A percentile compares a stretch with the other conserved stretches of the same genome.
These are phyloP conservation scores for Maconellicoccus hirsutus DNA, from an alignment of 1,140 invertebrate species.

Conservation along the genomic window DNA sequence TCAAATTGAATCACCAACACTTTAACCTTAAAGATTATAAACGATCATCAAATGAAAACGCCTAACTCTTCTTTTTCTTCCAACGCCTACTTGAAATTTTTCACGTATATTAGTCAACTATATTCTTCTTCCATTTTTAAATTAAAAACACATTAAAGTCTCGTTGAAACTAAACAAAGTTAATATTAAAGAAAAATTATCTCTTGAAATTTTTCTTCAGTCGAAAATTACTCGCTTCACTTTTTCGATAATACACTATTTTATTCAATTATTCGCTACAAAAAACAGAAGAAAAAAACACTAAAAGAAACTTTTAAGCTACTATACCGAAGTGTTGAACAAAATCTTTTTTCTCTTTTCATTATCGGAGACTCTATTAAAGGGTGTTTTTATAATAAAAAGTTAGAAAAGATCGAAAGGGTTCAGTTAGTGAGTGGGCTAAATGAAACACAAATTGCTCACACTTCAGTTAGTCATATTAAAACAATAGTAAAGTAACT, in stretches of 20 bases:
- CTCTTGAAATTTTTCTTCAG: not conserved
- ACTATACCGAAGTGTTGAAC: not conserved
- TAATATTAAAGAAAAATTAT: not conserved
- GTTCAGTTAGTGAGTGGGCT: constrained; percentile 1
- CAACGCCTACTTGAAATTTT: too few species aligned
- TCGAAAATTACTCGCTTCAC: not conserved
- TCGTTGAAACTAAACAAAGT: not conserved
- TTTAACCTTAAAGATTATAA: too few species aligned
- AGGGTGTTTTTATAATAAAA: constrained; percentile 14
- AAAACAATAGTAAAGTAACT: constrained; percentile 21
- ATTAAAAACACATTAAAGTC: not conserved
- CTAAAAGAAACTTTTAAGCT: constrained; percentile 15
- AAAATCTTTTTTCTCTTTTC: not conserved
- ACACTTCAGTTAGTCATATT: constrained; percentile 14
- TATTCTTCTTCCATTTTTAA: too few species aligned
- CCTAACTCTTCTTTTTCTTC: too few species aligned
- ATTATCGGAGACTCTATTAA: constrained; percentile 15
- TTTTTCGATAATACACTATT: not conserved
- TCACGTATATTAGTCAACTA: too few species aligned
- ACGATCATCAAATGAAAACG: too few species aligned
- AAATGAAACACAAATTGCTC: constrained; percentile 20
- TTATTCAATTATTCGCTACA: constrained; percentile 16
- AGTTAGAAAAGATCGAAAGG: constrained; percentile 13
- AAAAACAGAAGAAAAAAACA: not conserved
- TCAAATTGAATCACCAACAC: too few species aligned